Evolutionary conservation across 2,113 vertebrate genomes (phyloP).

Genomic region (Symphodus melops): DNA sequence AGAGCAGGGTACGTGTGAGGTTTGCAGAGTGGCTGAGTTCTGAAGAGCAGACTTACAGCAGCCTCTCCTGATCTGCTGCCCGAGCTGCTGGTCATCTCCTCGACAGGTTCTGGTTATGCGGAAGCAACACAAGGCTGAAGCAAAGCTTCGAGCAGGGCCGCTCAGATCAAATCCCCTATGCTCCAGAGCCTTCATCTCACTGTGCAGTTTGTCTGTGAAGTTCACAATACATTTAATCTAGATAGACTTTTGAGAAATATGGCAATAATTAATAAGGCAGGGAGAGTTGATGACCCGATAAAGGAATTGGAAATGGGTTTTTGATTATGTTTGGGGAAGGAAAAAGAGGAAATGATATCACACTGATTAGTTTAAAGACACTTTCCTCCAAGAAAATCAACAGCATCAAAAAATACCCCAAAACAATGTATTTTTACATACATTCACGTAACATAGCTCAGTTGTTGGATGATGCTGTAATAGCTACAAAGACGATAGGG

Average conservation of each 20-base stretch:
- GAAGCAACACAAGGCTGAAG: slow-evolving; percentile 6
- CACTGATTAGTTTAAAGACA: background rate
- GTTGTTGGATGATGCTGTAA: background rate
- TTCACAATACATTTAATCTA: background rate
- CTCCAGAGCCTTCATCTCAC: background rate
- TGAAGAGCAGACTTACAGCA: background rate
- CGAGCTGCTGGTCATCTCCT: slow-evolving; percentile 1
- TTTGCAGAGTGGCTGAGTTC: slow-evolving; percentile 3
- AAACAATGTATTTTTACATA: background rate
- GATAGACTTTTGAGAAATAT: background rate
- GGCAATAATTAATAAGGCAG: background rate
- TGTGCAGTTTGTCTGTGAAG: background rate
- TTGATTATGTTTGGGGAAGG: background rate
- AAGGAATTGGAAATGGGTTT: background rate
- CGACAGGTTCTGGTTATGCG: slow-evolving; percentile 2
- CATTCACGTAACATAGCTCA: background rate
- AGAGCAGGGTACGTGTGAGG: background rate
- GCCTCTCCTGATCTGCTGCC: background rate
- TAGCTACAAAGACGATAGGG: background rate
- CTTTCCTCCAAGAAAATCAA: background rate
- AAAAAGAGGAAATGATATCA: background rate
- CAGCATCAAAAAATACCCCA: background rate
- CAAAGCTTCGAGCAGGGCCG: background rate
- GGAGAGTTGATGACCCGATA: background rate
- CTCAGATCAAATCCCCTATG: background rate